Evolutionary conservation across 2,888 invertebrate species (phyloP), one percentile per base, ranked within the genome.

Genomic region (Aspidiotus rigidus): DNA sequence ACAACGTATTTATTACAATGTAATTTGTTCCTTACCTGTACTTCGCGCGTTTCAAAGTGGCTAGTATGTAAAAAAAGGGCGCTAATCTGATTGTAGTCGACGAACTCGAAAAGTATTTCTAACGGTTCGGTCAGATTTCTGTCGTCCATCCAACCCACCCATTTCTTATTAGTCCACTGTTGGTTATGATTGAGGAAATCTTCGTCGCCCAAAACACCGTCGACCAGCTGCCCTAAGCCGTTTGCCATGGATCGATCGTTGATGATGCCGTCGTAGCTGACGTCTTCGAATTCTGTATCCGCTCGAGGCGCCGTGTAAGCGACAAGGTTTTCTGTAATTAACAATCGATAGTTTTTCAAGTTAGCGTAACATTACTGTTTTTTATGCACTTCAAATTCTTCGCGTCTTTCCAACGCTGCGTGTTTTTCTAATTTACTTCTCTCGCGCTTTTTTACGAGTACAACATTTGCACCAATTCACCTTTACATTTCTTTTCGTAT

Each of bases 211-310:
- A 82, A 80, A 59, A 86, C 79, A 0, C 89, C 89, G 77, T 92
- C 91, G 7, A 87, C 84, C 74, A 93, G 82, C 78, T 92, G 91
- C 15, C 93, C 93, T 9, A 93, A 81, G 6, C 93, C 93, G 56
- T 85, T 84, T 63, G 80, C 78, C 78, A 86, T 81, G 64, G 79
- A 78, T 9, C 80, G 80, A 1, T 81, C 82, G 55, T 82, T 81
- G 41, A 82, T 75, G 60, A 80, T 77, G 1, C 90, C 91, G 75
- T 93, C 93, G 77, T 91, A 93, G 61, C 89, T 87, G 71, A 85
- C 81, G 77, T 93, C 93, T 73, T 86, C 84, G 53, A 93, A 82
- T 74, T 87, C 85, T 16, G 75, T 80, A 62, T 86, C 84, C 17
- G 87, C 88, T 75, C 81, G 80, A 7, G 87, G 86, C 16, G 85